Evolutionary conservation across 2,888 invertebrate species (phyloP).

Genomic region (Noctua janthina): DNA sequence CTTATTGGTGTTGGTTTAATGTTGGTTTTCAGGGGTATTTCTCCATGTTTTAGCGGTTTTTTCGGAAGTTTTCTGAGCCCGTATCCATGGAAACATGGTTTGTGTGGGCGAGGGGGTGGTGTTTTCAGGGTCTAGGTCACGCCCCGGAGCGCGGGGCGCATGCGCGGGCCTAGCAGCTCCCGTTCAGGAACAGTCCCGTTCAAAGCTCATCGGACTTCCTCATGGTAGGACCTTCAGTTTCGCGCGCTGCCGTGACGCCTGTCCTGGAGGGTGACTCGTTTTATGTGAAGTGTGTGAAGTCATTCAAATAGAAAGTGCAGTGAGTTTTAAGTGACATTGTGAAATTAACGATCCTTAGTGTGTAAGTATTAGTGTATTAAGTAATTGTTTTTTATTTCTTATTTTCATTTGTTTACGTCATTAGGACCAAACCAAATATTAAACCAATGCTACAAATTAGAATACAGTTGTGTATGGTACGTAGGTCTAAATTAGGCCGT

Average conservation of each 20-base stretch:
- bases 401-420: not conserved
- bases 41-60: slow-evolving; percentile 55
- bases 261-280: slow-evolving; percentile 29
- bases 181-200: slow-evolving; percentile 76
- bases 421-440: not conserved
- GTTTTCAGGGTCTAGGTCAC: slow-evolving; percentile 91
- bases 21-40: slow-evolving; percentile 18
- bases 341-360: slow-evolving; percentile 18
- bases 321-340: slow-evolving; percentile 38
- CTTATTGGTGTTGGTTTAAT: not conserved
- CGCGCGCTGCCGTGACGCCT: slow-evolving; percentile 46
- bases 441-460: not conserved
- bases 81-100: slow-evolving; percentile 83
- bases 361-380: slow-evolving; percentile 32
- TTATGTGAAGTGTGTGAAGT: slow-evolving; percentile 47
- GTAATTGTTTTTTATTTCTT: not conserved
- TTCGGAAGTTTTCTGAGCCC: slow-evolving; percentile 70
- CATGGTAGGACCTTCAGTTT: slow-evolving; percentile 68
- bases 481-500: slow-evolving; percentile 58
- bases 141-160: slow-evolving; percentile 84
- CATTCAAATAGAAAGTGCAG: slow-evolving; percentile 25
- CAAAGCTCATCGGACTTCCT: slow-evolving; percentile 81
- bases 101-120: slow-evolving; percentile 86
- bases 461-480: not conserved
- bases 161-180: slow-evolving; percentile 79